Conservation (phyloP, 2,113 vertebrate genomes). For the Boleophthalmus pectinirostris region DNA sequence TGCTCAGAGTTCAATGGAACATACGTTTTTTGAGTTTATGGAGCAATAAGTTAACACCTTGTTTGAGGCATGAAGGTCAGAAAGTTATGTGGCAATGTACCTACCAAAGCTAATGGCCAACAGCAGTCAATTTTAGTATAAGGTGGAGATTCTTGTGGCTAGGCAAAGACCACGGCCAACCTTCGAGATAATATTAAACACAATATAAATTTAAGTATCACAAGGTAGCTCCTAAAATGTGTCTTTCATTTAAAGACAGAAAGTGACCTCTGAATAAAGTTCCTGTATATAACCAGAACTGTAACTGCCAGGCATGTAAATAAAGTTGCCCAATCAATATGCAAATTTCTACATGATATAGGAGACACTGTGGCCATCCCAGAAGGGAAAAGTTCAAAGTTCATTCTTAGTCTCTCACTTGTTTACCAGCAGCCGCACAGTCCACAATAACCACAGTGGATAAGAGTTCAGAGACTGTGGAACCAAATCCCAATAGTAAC, state of each 20-base stretch:
- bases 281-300: not conserved
- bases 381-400: not conserved
- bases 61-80: slow-evolving; percentile 9
- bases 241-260: slow-evolving; percentile 1
- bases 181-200: slow-evolving; percentile 9
- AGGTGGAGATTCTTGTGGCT: not conserved
- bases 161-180: not conserved
- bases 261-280: not conserved
- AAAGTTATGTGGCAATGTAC: slow-evolving; percentile 12
- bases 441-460: slow-evolving; percentile 65
- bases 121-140: slow-evolving; percentile 3
- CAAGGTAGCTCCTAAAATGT: slow-evolving; percentile 7
- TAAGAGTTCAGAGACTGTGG: not conserved
- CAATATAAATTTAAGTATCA: slow-evolving; percentile 12
- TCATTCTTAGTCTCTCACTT: slow-evolving; percentile 33
- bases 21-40: slow-evolving; percentile 1
- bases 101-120: not conserved
- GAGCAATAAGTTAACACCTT: slow-evolving; percentile 6
- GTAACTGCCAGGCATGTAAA: not conserved
- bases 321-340: not conserved
- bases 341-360: not conserved
- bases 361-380: not conserved
- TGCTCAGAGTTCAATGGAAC: not conserved
- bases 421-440: slow-evolving; percentile 65
- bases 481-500: not conserved